Evolutionary conservation across 2,888 invertebrate species (phyloP).

Genomic region (Lydus trimaculatus): DNA sequence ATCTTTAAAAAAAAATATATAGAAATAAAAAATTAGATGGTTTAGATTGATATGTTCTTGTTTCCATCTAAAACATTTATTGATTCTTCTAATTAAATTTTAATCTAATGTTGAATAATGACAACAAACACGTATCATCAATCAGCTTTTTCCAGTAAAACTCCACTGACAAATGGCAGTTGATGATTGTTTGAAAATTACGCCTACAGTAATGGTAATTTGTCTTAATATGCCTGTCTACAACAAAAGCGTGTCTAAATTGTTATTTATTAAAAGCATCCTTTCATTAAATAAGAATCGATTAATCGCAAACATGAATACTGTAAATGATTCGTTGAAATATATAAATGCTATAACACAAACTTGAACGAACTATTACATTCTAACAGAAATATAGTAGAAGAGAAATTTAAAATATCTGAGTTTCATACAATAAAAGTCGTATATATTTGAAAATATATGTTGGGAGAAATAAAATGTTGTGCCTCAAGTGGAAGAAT

Average conservation of each 20-base stretch:
- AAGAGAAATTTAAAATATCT: neutral
- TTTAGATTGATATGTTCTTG: neutral
- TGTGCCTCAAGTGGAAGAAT: neutral
- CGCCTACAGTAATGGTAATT: neutral
- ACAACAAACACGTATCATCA: neutral
- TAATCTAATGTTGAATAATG: neutral
- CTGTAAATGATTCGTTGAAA: too few relatives aligned
- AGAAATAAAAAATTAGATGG: neutral
- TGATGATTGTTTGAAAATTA: neutral
- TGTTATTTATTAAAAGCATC: neutral
- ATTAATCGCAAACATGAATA: neutral
- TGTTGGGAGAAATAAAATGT: neutral
- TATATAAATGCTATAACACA: too few relatives aligned
- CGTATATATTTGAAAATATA: neutral
- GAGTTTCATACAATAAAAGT: neutral
- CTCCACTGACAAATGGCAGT: neutral
- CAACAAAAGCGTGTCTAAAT: neutral
- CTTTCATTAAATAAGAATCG: neutral
- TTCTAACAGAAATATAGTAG: neutral
- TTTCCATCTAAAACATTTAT: neutral
- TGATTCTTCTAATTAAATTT: neutral
- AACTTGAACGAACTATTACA: too few relatives aligned
- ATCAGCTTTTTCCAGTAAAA: neutral
- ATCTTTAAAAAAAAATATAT: neutral
- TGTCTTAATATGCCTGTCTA: neutral